Conservation (phyloP, 2,888 invertebrate species). For the Blastobasis lacticolella region DNA sequence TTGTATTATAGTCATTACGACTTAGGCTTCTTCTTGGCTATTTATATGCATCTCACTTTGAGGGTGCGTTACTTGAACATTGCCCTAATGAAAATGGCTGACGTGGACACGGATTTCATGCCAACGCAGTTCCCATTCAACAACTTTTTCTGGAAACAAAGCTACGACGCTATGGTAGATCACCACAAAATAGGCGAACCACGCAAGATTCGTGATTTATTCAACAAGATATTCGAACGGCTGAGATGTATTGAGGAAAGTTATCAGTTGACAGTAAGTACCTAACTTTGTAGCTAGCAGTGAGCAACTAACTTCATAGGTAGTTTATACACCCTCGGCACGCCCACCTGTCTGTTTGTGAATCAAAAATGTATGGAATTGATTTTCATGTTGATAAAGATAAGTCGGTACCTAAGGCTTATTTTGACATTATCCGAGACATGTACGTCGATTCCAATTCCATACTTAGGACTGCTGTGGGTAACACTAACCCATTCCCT, state of each 20-base stretch:
- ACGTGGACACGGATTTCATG: conserved; percentile 34
- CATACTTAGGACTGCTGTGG: too few species aligned
- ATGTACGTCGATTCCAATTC: too few species aligned
- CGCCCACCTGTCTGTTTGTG: too few species aligned
- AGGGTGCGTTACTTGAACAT: conserved; percentile 46
- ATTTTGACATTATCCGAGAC: too few species aligned
- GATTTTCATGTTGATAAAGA: too few species aligned
- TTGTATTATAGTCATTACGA: conserved; percentile 34
- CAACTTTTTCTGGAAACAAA: conserved; percentile 35
- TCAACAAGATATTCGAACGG: conserved; percentile 31
- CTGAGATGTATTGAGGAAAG: conserved; percentile 23
- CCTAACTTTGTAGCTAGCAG: not conserved
- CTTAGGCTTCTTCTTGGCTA: conserved; percentile 24
- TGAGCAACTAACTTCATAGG: too few species aligned
- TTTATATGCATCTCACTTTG: conserved; percentile 25
- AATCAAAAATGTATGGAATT: too few species aligned
- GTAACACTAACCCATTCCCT: too few species aligned
- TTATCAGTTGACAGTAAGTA: conserved; percentile 38
- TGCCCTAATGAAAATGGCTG: conserved; percentile 37
- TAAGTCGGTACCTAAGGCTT: too few species aligned
- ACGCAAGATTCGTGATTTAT: conserved; percentile 28
- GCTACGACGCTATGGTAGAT: conserved; percentile 31
- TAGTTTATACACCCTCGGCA: too few species aligned
- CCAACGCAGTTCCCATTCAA: conserved; percentile 35
- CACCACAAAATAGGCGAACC: conserved; percentile 26